Evolutionary conservation across 2,797 vertebrate genomes (phyloP).

Genomic region (Molossus molossus): DNA sequence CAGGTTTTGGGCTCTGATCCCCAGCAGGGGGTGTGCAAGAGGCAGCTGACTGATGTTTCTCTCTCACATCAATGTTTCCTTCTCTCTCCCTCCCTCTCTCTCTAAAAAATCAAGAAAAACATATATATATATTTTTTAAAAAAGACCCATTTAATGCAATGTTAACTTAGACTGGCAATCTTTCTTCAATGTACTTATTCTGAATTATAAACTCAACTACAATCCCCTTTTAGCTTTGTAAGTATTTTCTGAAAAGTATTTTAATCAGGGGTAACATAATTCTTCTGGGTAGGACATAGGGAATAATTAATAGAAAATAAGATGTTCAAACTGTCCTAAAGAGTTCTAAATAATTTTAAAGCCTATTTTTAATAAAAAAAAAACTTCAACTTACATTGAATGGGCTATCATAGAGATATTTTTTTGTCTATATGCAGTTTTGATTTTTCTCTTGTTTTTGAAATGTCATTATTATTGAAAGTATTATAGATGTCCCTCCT

Average conservation of each 20-base stretch:
- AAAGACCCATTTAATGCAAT: slow-evolving; percentile 2
- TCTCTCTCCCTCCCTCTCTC: no score
- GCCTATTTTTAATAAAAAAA: slow-evolving; percentile 49
- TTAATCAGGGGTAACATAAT: slow-evolving; percentile 25
- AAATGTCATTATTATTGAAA: no score
- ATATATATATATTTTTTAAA: no score
- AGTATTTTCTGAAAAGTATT: slow-evolving; percentile 47
- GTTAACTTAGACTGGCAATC: slow-evolving; percentile 15
- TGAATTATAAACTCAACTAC: slow-evolving; percentile 55
- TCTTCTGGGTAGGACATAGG: neutral
- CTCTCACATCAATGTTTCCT: no score
- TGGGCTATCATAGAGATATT: neutral
- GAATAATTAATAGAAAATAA: slow-evolving; percentile 42
- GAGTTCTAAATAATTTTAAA: slow-evolving; percentile 47
- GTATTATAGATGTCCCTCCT: no score
- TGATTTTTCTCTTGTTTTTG: neutral
- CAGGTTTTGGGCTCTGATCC: no score
- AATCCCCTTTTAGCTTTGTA: neutral
- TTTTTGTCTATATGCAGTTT: neutral
- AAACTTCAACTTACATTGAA: neutral
- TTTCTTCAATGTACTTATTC: neutral
- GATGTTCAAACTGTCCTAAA: slow-evolving; percentile 1
- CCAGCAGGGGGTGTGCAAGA: no score
- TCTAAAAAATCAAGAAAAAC: no score
- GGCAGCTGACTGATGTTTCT: no score